Percentiles rank a stretch among this genome's conserved stretches.
Conservation (phyloP, 2,113 vertebrate species). For the Enhydra lutris region DNA sequence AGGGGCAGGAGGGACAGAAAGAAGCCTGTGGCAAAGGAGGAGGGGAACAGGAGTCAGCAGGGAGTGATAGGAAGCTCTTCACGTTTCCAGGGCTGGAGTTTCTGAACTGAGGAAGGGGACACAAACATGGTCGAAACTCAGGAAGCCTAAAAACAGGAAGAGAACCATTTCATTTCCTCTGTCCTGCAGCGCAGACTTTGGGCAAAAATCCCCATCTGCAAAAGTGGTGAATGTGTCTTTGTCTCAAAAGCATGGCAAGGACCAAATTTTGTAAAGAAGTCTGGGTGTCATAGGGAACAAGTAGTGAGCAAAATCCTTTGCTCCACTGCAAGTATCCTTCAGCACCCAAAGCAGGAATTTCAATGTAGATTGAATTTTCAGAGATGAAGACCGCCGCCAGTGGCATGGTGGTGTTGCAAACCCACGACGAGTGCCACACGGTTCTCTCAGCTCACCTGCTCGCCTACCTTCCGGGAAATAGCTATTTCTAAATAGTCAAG, state of each 20-base stretch:
- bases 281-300: not conserved
- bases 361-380: not conserved
- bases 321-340: not conserved
- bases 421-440: not conserved
- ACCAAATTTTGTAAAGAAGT: not conserved
- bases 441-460: not conserved
- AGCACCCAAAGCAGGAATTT: not conserved
- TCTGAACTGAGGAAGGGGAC: fast-evolving
- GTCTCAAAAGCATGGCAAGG: not conserved
- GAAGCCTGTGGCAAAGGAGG: not conserved
- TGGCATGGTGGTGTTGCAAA: not conserved
- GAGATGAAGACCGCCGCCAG: not conserved
- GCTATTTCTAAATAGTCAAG: not conserved
- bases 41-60: not conserved
- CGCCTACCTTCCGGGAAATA: not conserved
- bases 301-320: not conserved
- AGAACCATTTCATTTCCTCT: not conserved
- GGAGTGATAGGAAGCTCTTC: fast-evolving
- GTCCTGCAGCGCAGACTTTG: not conserved
- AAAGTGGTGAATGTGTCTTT: not conserved
- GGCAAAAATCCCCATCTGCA: not conserved
- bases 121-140: not conserved
- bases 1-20: not conserved
- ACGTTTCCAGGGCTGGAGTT: not conserved
- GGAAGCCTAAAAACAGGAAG: not conserved